These are phyloP conservation scores for Neodontobutis hainanensis DNA, from an alignment of 2,113 vertebrate species.

Conservation along the genomic window DNA sequence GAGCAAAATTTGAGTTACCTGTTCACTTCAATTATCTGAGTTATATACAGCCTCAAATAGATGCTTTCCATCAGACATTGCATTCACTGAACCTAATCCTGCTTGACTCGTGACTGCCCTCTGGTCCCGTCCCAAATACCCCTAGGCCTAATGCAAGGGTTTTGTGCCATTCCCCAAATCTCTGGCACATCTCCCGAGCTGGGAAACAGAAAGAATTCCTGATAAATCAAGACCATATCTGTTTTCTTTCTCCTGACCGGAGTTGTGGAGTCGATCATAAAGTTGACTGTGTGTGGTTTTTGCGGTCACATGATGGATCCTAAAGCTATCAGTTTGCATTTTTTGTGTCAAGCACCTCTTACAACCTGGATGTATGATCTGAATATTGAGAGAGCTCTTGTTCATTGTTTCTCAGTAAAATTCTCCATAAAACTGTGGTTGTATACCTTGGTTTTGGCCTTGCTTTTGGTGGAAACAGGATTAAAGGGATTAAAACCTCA, in stretches of 20 bases:
- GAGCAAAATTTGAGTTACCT: background rate
- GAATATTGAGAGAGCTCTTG: background rate
- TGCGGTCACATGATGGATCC: slow-evolving; percentile 9
- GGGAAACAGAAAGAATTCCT: slow-evolving; percentile 64
- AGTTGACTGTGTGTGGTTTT: slow-evolving; percentile 31
- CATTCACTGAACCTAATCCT: slow-evolving; percentile 31
- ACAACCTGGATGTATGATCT: slow-evolving; percentile 1
- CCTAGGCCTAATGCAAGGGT: slow-evolving; percentile 16
- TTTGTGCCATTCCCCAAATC: slow-evolving; percentile 57
- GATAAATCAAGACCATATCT: slow-evolving; percentile 71
- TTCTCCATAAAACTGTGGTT: background rate
- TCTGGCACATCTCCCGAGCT: slow-evolving; percentile 46
- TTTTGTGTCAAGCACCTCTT: slow-evolving; percentile 7
- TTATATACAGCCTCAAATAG: slow-evolving; percentile 21
- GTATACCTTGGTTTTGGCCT: slow-evolving; percentile 24
- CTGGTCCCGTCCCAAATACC: slow-evolving; percentile 54
- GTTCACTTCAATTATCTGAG: background rate
- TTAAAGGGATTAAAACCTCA: slow-evolving; percentile 12
- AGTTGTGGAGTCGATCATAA: slow-evolving; percentile 40
- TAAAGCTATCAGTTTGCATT: slow-evolving; percentile 13
- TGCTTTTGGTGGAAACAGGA: slow-evolving; percentile 15
- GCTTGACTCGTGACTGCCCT: slow-evolving; percentile 44
- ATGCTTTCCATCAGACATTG: too few species aligned
- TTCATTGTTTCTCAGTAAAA: background rate
- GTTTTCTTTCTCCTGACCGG: slow-evolving; percentile 49